phyloP scores from a whole-genome alignment of 1,140 invertebrate genomes.

The Drosophila nigrodunni region DNA sequence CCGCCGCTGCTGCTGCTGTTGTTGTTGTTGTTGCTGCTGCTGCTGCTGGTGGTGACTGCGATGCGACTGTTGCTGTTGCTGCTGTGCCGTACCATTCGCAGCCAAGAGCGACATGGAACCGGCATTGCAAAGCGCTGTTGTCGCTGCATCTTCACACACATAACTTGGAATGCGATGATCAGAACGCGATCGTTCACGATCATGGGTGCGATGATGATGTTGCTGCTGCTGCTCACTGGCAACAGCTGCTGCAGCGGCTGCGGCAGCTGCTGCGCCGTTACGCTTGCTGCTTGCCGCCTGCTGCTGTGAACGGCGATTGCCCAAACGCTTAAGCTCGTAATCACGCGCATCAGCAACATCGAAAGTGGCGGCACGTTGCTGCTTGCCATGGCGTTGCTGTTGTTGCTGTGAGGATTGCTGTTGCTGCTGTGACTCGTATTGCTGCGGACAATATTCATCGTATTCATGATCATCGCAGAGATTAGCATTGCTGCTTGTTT shows the following conservation, averaged over 20 bases:
- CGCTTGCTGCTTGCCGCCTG: conserved; percentile 69
- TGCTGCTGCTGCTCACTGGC: conserved; percentile 33
- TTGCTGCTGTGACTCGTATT: conserved; percentile 56
- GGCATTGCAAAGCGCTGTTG: conserved; percentile 51
- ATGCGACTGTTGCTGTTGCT: conserved; percentile 37
- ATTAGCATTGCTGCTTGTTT: conserved; percentile 67
- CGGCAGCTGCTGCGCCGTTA: conserved; percentile 45
- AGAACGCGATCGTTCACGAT: conserved; percentile 75
- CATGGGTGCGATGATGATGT: conserved; percentile 72
- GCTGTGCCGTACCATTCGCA: conserved; percentile 40
- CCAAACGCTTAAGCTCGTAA: conserved; percentile 77
- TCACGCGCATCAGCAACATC: conserved; percentile 78
- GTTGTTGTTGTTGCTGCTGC: conserved; percentile 63
- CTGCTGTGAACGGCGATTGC: conserved; percentile 76
- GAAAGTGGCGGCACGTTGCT: conserved; percentile 77
- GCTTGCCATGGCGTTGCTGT: conserved; percentile 48
- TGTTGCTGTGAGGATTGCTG: conserved; percentile 31
- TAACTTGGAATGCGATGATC: conserved; percentile 81
- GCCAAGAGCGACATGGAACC: conserved; percentile 69
- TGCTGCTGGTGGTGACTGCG: conserved; percentile 56
- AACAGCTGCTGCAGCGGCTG: conserved; percentile 15
- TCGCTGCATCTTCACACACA: conserved; percentile 65
- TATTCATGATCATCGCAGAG: conserved; percentile 80
- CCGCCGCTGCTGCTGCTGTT: conserved; percentile 78
- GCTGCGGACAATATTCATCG: conserved; percentile 78